These are phyloP conservation scores for Hypotaenidia okinawae DNA, from an alignment of 2,797 vertebrate species.

Conservation along the genomic window DNA sequence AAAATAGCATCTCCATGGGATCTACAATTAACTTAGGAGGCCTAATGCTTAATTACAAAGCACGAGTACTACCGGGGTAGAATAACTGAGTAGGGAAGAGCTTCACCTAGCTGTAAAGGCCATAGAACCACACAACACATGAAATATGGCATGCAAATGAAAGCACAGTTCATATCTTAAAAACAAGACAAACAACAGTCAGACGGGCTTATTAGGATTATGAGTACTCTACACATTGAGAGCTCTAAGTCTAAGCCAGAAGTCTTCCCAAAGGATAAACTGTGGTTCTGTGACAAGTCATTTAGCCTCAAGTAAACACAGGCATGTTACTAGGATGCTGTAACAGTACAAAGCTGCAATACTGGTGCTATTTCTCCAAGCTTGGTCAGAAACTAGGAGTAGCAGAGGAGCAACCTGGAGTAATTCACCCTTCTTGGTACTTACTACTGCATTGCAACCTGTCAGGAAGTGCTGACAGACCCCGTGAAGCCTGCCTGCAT, in stretches of 20 bases:
- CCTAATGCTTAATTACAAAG: not conserved
- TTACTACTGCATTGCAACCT: accelerated
- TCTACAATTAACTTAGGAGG: not conserved
- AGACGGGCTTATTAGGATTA: not conserved
- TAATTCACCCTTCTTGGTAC: not conserved
- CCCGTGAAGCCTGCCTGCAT: accelerated
- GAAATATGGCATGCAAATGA: not conserved
- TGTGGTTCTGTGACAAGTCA: not conserved
- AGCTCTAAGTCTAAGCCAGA: not conserved
- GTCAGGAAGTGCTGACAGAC: not conserved
- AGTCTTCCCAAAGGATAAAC: not conserved
- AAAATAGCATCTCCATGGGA: not conserved
- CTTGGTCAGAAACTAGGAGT: not conserved
- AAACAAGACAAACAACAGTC: not conserved
- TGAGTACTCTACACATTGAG: not conserved
- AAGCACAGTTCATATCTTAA: not conserved
- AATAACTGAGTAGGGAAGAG: not conserved
- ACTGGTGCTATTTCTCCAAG: not conserved
- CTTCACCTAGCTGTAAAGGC: not conserved
- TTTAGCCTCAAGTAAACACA: not conserved
- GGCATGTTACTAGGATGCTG: not conserved
- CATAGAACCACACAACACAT: not conserved
- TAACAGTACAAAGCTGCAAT: not conserved
- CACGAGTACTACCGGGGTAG: not conserved
- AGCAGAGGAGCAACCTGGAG: not conserved